These are phyloP conservation scores for Amphipoea lucens DNA, from an alignment of 2,888 invertebrate genomes.

Conservation along the genomic window DNA sequence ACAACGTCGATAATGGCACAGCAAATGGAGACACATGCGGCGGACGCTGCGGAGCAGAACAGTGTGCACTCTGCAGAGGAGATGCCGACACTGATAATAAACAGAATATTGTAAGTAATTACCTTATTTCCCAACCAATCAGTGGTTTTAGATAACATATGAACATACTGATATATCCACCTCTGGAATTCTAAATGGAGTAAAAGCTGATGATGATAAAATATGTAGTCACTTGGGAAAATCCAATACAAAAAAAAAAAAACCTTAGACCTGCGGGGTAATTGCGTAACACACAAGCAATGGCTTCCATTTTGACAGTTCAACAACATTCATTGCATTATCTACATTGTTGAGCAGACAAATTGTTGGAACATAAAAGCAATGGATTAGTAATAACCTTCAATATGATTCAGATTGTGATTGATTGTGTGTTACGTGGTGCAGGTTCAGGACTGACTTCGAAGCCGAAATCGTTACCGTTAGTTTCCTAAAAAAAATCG, in stretches of 20 bases:
- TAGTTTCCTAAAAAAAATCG: neutral
- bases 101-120: conserved; percentile 85
- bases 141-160: neutral
- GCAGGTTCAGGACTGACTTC: neutral
- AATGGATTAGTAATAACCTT: too few species aligned
- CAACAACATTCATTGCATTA: neutral
- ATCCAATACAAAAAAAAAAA: neutral
- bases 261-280: too few species aligned
- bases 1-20: conserved; percentile 76
- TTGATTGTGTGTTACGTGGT: too few species aligned
- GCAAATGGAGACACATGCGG: conserved; percentile 79
- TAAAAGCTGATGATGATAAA: neutral
- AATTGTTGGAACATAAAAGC: too few species aligned
- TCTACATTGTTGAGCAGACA: too few species aligned
- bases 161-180: neutral
- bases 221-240: neutral
- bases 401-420: too few species aligned
- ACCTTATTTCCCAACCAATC: neutral
- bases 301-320: neutral
- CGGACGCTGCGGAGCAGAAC: conserved; percentile 85
- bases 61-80: conserved; percentile 86
- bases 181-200: neutral
- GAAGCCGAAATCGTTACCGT: neutral
- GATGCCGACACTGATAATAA: conserved; percentile 88
- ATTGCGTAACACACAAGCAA: neutral